Evolutionary conservation across 2,888 invertebrate genomes (phyloP).

Genomic region (Hypolimnas misippus): DNA sequence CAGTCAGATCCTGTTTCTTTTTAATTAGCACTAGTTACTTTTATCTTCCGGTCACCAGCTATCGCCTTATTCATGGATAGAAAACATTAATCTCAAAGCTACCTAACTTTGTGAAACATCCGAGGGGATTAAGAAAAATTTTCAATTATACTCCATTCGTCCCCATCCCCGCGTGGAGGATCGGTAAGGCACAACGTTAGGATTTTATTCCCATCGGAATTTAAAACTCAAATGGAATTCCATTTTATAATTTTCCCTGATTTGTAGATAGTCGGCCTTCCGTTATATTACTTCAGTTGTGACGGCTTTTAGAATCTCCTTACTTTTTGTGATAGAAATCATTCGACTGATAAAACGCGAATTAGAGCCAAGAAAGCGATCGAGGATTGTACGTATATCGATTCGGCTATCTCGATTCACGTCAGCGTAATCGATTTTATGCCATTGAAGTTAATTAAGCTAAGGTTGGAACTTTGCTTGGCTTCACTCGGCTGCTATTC

Average conservation of each 20-base stretch:
- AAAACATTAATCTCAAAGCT: slow-evolving; percentile 37
- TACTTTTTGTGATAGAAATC: slow-evolving; percentile 34
- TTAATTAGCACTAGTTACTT: background rate
- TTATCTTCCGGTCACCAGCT: background rate
- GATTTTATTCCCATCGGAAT: slow-evolving; percentile 63
- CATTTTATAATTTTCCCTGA: slow-evolving; percentile 65
- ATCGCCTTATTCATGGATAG: slow-evolving; percentile 16
- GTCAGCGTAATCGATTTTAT: slow-evolving; percentile 49
- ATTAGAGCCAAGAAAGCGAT: slow-evolving; percentile 40
- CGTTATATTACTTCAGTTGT: slow-evolving; percentile 44
- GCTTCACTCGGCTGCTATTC: slow-evolving; percentile 34
- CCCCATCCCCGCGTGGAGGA: slow-evolving; percentile 43
- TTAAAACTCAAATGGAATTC: slow-evolving; percentile 64
- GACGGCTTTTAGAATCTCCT: slow-evolving; percentile 35
- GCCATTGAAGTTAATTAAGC: slow-evolving; percentile 50
- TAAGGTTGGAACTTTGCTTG: slow-evolving; percentile 43
- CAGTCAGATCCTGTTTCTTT: background rate
- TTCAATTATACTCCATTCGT: slow-evolving; percentile 62
- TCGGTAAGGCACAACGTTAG: slow-evolving; percentile 51
- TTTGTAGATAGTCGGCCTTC: slow-evolving; percentile 51
- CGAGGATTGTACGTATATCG: slow-evolving; percentile 43
- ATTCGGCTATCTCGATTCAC: slow-evolving; percentile 47
- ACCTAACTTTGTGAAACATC: slow-evolving; percentile 46
- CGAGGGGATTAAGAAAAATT: slow-evolving; percentile 65
- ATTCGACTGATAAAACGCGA: slow-evolving; percentile 41